Percentiles rank a stretch among this genome's conserved stretches.
These are phyloP conservation scores for Gavialis gangeticus DNA, from an alignment of 2,113 vertebrate genomes.

Conservation along the genomic window DNA sequence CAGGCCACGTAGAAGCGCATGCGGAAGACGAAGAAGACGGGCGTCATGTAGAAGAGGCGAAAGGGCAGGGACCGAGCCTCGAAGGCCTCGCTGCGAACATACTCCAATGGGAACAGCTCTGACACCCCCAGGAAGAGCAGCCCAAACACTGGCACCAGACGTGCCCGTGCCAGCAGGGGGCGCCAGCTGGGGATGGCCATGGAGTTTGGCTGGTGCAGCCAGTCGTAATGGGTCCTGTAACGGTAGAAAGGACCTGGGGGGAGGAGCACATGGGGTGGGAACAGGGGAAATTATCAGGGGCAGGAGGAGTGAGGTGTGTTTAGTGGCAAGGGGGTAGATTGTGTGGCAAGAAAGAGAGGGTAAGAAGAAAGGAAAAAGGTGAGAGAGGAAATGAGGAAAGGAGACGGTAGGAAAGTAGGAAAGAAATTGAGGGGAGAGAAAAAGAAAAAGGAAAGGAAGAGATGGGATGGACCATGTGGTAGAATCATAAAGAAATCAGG, in stretches of 20 bases:
- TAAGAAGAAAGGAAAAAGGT: not conserved
- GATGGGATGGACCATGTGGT: too few species aligned
- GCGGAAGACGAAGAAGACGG: conserved; percentile 90
- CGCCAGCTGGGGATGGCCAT: conserved; percentile 80
- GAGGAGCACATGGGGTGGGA: not conserved
- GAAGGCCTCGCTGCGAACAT: conserved; percentile 86
- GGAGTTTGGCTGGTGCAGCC: conserved; percentile 85
- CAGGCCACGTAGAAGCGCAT: conserved; percentile 94
- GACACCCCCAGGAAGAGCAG: conserved; percentile 84
- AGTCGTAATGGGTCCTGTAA: conserved; percentile 88
- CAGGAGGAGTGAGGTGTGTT: not conserved
- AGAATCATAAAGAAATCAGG: too few species aligned
- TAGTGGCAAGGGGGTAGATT: not conserved
- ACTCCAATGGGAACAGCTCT: conserved; percentile 84
- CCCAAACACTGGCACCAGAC: conserved; percentile 84
- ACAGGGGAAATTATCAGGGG: too few species aligned
- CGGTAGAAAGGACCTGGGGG: conserved; percentile 90
- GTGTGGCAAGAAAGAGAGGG: too few species aligned
- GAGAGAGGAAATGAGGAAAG: too few species aligned
- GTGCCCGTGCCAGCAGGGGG: conserved; percentile 84
- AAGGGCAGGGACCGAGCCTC: conserved; percentile 79
- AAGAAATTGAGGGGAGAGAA: not conserved
- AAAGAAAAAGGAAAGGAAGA: too few species aligned
- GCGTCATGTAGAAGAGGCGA: conserved; percentile 91
- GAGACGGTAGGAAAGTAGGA: not conserved